Evolutionary conservation across 2,797 vertebrate species (phyloP).

Genomic region (Ispidina lecontei): DNA sequence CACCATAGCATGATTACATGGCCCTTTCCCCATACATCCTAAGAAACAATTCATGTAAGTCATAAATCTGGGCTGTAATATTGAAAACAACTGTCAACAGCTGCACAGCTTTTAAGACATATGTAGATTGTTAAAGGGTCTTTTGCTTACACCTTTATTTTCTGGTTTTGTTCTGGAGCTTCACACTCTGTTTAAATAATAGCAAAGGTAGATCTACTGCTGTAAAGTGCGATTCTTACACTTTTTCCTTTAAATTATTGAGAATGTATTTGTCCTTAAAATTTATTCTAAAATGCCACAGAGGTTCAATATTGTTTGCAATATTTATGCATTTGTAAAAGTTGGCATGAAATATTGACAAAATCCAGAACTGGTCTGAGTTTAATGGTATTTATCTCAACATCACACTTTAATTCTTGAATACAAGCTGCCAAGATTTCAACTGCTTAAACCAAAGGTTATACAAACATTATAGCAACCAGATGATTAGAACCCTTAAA

Average conservation of each 20-base stretch:
- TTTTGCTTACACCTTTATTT: not conserved
- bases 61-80: not conserved
- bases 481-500: not conserved
- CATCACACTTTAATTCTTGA: not conserved
- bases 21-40: not conserved
- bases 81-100: not conserved
- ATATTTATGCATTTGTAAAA: not conserved
- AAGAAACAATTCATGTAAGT: not conserved
- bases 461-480: conserved; percentile 7
- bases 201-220: not conserved
- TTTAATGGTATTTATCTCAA: conserved; percentile 26
- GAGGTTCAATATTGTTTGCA: not conserved
- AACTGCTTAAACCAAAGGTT: conserved; percentile 41
- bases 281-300: not conserved
- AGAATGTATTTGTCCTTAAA: not conserved
- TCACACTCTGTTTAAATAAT: not conserved
- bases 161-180: not conserved
- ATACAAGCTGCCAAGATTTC: conserved; percentile 4
- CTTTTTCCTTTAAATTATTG: not conserved
- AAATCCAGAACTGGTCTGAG: not conserved
- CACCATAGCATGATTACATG: not conserved
- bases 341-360: conserved; percentile 13
- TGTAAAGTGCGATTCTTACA: not conserved
- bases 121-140: not conserved
- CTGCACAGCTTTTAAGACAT: not conserved